These are phyloP conservation scores for Parazoanthus darwini DNA, from an alignment of 92 coral and sea anemone species.

Conservation along the genomic window DNA sequence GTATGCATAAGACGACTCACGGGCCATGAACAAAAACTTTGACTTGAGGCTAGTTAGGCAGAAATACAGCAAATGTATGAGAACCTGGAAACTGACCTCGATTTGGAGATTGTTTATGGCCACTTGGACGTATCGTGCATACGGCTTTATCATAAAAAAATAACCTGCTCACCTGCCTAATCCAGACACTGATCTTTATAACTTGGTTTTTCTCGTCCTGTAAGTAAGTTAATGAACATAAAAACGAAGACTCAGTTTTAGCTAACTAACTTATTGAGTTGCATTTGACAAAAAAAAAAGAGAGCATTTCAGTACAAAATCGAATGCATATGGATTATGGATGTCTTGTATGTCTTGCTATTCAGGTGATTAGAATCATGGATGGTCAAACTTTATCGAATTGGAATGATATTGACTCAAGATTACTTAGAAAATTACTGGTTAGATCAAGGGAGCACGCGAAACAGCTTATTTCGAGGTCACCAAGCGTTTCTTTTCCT, in stretches of 20 bases:
- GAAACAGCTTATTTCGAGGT: too few species aligned
- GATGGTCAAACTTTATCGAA: background rate
- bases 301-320: too few species aligned
- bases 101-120: too few species aligned
- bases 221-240: background rate
- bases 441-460: too few species aligned
- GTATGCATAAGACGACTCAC: too few species aligned
- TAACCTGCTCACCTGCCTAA: constrained; percentile 46
- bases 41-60: too few species aligned
- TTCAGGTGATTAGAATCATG: background rate
- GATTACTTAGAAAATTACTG: background rate
- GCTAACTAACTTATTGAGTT: background rate
- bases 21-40: too few species aligned
- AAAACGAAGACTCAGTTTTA: background rate
- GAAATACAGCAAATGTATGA: too few species aligned
- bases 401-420: background rate
- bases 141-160: background rate
- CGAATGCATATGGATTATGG: background rate
- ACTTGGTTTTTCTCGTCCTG: constrained; percentile 59
- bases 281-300: too few species aligned
- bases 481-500: too few species aligned
- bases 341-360: background rate
- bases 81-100: too few species aligned
- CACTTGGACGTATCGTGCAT: too few species aligned
- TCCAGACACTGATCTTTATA: constrained; percentile 52